Evolutionary conservation across 2,797 vertebrate species (phyloP), one percentile per base, ranked within the genome.

Genomic region (Pogonophryne albipinna): DNA sequence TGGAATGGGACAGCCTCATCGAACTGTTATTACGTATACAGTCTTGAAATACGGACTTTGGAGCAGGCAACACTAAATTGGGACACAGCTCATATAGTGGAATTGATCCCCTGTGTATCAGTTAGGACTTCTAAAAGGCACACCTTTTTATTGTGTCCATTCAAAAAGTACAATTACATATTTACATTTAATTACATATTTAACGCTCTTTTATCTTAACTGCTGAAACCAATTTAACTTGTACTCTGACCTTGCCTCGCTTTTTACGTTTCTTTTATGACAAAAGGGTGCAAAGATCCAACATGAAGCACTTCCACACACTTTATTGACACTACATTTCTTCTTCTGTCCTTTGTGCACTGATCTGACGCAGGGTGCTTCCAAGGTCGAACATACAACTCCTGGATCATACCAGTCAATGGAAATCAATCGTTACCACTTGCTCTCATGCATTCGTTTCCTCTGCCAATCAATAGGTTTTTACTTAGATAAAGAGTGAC

Each of bases 31-130:
- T 44, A 77, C 31, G 38, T 78, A 50, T 55, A 71, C n/a, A 38
- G 50, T 74, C 80, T 84, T 80, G 68, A 82, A 78, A 82, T 75
- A 78, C 15, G 15, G 61, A 86, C 70, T 83, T 66, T 79, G 59
- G 78, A 85, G 76, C 60, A 46, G 53, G 16, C 44, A 55, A 71
- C 20, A 11, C 66, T 55, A 49, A 71, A 67, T 5, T 63, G 51
- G 65, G 15, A 76, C 57, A 60, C 41, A 4, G 51, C 59, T 57
- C 38, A 16, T 70, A 46, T 78, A 78, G 65, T 82, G 57, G 42
- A 82, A 79, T 52, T 71, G 65, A 66, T 74, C 51, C 44, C 61
- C 50, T 52, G 45, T 51, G 47, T 34, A 62, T 59, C 19, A 34
- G 38, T 41, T 61, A 66, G 67, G 16, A 65, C 50, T 69, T 63